A percentile compares a stretch with the other conserved stretches of the same genome.
phyloP scores from a whole-genome alignment of 2,888 invertebrate genomes.

The Elegia similella region DNA sequence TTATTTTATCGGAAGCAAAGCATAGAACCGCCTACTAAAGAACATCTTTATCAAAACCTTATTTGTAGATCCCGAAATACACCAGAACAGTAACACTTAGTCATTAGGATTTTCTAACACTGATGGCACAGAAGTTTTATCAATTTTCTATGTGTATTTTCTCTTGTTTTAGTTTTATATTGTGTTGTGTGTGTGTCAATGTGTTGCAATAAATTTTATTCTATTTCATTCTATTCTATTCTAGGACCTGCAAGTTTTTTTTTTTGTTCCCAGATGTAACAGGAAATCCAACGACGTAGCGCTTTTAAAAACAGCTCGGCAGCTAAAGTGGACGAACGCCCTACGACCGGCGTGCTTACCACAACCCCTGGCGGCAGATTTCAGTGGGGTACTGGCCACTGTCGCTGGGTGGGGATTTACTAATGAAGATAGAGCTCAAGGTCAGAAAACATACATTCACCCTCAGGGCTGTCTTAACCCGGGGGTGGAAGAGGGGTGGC shows the following conservation, averaged over 20 bases:
- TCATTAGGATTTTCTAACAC: too few species aligned
- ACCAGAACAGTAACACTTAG: too few species aligned
- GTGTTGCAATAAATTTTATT: too few species aligned
- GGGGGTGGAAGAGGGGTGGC: too few species aligned
- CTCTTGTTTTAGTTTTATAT: too few species aligned
- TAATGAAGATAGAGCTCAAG: conserved; percentile 85
- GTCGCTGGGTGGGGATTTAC: conserved; percentile 95
- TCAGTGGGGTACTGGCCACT: conserved; percentile 82
- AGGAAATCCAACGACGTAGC: conserved; percentile 84
- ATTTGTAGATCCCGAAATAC: too few species aligned
- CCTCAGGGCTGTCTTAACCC: background rate
- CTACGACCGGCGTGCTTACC: conserved; percentile 91
- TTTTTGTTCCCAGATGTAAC: conserved; percentile 49
- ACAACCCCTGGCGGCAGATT: conserved; percentile 69
- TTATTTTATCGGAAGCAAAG: too few species aligned
- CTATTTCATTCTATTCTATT: background rate
- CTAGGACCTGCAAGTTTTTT: background rate
- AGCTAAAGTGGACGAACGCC: conserved; percentile 85
- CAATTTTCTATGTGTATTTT: too few species aligned
- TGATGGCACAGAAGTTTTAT: too few species aligned
- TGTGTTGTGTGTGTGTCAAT: too few species aligned
- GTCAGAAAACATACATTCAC: conserved; percentile 50
- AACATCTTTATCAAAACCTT: too few species aligned
- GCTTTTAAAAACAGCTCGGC: conserved; percentile 84
- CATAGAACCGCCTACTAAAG: too few species aligned